Base-by-base conservation (phyloP, 2,888 invertebrate species). In the Noctuana brunneofusca region DNA sequence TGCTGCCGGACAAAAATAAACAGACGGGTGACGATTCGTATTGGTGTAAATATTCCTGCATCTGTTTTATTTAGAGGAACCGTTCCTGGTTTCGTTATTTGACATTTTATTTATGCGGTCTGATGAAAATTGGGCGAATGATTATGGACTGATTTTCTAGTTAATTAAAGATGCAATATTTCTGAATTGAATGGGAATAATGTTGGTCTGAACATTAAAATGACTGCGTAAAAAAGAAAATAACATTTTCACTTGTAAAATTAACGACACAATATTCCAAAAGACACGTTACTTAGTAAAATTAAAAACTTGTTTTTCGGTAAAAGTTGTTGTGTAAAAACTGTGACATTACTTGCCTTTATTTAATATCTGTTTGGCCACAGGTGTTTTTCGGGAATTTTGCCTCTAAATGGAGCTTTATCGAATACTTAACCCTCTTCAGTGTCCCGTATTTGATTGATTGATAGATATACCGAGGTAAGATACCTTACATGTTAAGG, bases 1-100 rank as follows among this genome's bases (percentile, higher is more conserved):
- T 78, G 75, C 80, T 80, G 76, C 68, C 65, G 72, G 80, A 87
- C 90, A 69, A 81, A 91, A 91, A 91, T 91, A 91, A 89, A 87
- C 86, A 68, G 72, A 73, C 65, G 68, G 80, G 79, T 79, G 84
- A 83, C 86, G 81, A 67, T 74, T 73, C 75, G 74, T 68, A 72
- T 76, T 74, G 72, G 73, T 69, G 74, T 71, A 76, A 74, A 75
- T 75, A 70, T 72, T 74, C 69, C 62, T 79, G 79, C 75, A 79
- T 76, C 66, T 73, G 69, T 65, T 75, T 75, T 55, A 55, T 78
- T 79, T 78, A 75, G 71, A 55, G 55, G 24, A 38, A 24, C 38
- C 9, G 8, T 48, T 48, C 24, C 24, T 55, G 54, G 22, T 54
- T 60, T 18, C 16, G 38, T 48, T 53, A 43, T 54, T 55, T 27